Conservation (phyloP, 37 sponge, comb jelly and placozoan genomes). For the Oopsacas minuta region DNA sequence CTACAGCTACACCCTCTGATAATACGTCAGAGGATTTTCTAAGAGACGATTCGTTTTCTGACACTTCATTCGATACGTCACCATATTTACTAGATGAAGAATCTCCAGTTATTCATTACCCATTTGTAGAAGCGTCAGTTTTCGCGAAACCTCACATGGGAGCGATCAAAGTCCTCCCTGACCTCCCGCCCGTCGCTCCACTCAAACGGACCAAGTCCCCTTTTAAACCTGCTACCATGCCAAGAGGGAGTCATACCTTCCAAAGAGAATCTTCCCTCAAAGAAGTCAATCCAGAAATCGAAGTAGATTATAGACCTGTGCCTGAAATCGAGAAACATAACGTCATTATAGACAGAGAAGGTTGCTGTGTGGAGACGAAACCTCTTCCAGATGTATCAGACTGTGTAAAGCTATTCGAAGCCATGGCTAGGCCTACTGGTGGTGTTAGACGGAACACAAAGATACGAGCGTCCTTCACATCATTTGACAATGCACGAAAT, state of each 20-base stretch:
- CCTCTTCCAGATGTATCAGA: slow-evolving; percentile 1
- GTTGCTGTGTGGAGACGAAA: not conserved
- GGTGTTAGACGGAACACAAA: not conserved
- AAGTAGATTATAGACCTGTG: no score
- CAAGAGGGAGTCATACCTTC: not conserved
- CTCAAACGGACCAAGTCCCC: not conserved
- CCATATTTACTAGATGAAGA: not conserved
- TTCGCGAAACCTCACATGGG: slow-evolving; percentile 15
- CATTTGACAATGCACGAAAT: not conserved
- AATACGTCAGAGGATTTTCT: not conserved
- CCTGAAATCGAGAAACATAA: not conserved
- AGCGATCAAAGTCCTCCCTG: not conserved
- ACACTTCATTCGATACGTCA: not conserved
- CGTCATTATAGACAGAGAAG: not conserved
- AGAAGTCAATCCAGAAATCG: not conserved
- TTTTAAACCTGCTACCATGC: not conserved
- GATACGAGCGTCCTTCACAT: not conserved
- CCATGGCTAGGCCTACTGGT: not conserved
- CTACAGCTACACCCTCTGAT: not conserved
- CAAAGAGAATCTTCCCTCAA: not conserved
- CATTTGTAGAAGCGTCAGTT: not conserved
- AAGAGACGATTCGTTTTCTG: slow-evolving; percentile 5
- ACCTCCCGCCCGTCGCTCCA: not conserved
- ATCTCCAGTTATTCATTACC: not conserved
- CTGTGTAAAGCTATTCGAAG: slow-evolving; percentile 12